A percentile compares a stretch with the other conserved stretches of the same genome.
Conservation (phyloP, 2,113 vertebrate species). For the Menura novaehollandiae region DNA sequence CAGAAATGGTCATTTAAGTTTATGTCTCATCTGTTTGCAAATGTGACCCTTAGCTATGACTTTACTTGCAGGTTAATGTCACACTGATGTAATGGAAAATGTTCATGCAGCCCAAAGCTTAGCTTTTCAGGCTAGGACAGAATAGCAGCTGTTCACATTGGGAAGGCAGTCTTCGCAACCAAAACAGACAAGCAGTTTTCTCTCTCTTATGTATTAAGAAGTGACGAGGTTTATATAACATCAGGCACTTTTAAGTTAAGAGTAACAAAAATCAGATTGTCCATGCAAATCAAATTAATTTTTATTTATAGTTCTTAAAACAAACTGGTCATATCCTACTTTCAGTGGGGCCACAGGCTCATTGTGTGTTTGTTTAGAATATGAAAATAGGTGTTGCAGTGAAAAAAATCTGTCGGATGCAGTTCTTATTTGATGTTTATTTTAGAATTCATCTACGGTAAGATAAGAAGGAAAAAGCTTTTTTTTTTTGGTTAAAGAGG, state of each 20-base stretch:
- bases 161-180: background rate
- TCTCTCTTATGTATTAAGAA: background rate
- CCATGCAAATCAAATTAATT: background rate
- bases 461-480: background rate
- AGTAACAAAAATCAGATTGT: background rate
- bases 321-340: background rate
- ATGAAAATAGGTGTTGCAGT: background rate
- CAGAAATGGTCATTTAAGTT: background rate
- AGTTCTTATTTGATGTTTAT: background rate
- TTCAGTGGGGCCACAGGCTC: background rate
- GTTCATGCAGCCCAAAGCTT: background rate
- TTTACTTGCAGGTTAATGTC: background rate
- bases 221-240: background rate
- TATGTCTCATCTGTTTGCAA: background rate
- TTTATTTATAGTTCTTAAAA: background rate
- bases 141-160: background rate
- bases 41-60: background rate
- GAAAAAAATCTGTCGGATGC: background rate
- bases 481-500: background rate
- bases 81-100: background rate
- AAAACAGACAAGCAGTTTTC: background rate
- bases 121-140: background rate
- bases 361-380: background rate
- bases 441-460: background rate
- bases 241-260: background rate